Percentiles rank a stretch among this genome's conserved stretches.
Conservation (phyloP, 2,113 vertebrate genomes). For the Sclerurus mexicanus region DNA sequence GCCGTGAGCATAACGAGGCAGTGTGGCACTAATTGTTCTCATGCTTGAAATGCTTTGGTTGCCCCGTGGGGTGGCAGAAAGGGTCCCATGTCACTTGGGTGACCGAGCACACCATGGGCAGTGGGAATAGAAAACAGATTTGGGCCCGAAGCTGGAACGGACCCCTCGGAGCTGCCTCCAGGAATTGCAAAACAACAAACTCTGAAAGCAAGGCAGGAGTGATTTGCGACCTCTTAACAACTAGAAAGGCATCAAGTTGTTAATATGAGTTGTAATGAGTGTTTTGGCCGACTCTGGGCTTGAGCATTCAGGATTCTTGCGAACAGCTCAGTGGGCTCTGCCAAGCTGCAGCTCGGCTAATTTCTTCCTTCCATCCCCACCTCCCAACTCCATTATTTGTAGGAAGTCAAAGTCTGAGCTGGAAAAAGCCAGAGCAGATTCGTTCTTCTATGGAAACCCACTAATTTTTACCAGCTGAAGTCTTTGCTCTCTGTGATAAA, state of each 20-base stretch:
- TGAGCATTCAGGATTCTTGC: background rate
- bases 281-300: background rate
- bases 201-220: background rate
- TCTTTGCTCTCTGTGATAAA: background rate
- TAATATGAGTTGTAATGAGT: conserved; percentile 20
- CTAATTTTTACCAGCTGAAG: conserved; percentile 48
- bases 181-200: background rate
- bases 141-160: background rate
- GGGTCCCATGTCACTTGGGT: background rate
- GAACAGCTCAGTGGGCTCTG: background rate
- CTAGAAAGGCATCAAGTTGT: background rate
- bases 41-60: background rate
- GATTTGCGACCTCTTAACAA: background rate
- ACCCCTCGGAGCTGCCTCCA: background rate
- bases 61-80: background rate
- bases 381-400: conserved; percentile 9
- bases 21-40: background rate
- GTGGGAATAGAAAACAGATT: conserved; percentile 19
- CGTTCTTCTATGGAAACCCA: background rate
- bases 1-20: accelerated
- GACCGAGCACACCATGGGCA: background rate
- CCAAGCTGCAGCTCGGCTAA: conserved; percentile 40
- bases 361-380: conserved; percentile 40
- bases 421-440: conserved; percentile 15
- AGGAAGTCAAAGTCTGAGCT: background rate